Conservation (phyloP, 2,888 invertebrate genomes). For the Axea sp. region DNA sequence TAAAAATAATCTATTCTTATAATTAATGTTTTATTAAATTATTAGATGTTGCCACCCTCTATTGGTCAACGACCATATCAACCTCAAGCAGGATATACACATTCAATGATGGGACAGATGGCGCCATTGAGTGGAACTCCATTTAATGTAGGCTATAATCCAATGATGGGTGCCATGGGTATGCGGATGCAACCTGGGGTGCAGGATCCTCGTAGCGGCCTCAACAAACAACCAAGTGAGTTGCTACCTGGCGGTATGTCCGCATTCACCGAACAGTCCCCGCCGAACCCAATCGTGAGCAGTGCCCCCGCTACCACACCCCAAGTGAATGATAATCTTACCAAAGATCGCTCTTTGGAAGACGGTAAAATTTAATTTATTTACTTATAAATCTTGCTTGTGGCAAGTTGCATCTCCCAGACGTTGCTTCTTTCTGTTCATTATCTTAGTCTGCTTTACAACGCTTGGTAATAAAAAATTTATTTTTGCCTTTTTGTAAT, state of each 20-base stretch:
- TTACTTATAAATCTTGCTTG: slow-evolving; percentile 50
- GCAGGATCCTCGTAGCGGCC: slow-evolving; percentile 62
- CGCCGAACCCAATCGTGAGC: slow-evolving; percentile 73
- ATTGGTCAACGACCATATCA: slow-evolving; percentile 83
- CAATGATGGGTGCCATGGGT: slow-evolving; percentile 80
- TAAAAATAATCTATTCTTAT: no score
- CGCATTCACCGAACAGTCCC: slow-evolving; percentile 66
- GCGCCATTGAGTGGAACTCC: slow-evolving; percentile 80
- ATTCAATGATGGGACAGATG: slow-evolving; percentile 85
- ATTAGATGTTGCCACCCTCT: slow-evolving; percentile 88
- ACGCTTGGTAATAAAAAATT: no score
- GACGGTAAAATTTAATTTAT: slow-evolving; percentile 76
- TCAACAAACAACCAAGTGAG: slow-evolving; percentile 85
- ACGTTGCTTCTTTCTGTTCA: slow-evolving; percentile 11
- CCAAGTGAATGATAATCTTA: slow-evolving; percentile 51
- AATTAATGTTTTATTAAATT: no score
- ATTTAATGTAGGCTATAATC: slow-evolving; percentile 80
- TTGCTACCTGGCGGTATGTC: slow-evolving; percentile 81
- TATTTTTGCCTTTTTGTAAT: no score
- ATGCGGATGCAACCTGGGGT: slow-evolving; percentile 80
- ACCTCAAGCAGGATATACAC: slow-evolving; percentile 85
- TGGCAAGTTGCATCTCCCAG: no score
- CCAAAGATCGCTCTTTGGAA: slow-evolving; percentile 79
- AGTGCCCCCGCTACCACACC: slow-evolving; percentile 66
- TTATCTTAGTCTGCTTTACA: neutral